Base-by-base conservation (phyloP, 1,140 invertebrate genomes). In the Anastrepha ludens region DNA sequence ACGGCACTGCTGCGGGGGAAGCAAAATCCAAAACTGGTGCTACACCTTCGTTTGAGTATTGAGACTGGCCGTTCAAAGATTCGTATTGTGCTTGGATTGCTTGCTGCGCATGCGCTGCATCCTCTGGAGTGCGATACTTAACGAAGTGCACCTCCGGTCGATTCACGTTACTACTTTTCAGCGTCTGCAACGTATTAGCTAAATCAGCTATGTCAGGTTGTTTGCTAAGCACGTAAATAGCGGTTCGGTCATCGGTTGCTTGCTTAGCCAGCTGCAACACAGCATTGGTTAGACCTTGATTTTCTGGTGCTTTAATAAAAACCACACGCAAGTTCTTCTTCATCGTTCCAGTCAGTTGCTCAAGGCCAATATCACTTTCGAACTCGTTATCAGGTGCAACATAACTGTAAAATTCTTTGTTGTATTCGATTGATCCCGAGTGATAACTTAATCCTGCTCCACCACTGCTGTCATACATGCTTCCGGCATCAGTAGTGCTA, bases 401-500 rank as follows among this genome's bases (percentile, higher is more conserved):
- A 29, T 67, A 67, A 13, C 20, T 67, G 11, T 39, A 67, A 11
- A 67, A 67, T 41, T 67, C 65, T 15, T 67, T 67, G 11, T 67
- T 67, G 29, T 67, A 67, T 67, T 67, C 65, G 29, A 3, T 41
- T n/a, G 13, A 11, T 13, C 8, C 29, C 2, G 29, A 13, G 29
- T 67, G 65, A 3, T 4, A 3, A 39, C 20, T 29, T 67, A 67
- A 44, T 44, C 70, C 70, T 15, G 15, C 17, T 47, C 39, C 39
- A n/a, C 70, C 15, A 47, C 44, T 41, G 44, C 44, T 74, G 70
- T 74, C 17, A 74, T 11, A 13, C 17, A 9, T n/a, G 70, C 7
- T 47, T 74, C 70, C 44, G 70, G 70, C 70, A 74, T 74, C 70
- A 74, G 44, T 47, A 74, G 8, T 5, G 70, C 70, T 41, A 74